Percentiles rank a stretch among this genome's conserved stretches.
Conservation (phyloP, 2,888 invertebrate genomes). For the Arrhopalites spinosus region DNA sequence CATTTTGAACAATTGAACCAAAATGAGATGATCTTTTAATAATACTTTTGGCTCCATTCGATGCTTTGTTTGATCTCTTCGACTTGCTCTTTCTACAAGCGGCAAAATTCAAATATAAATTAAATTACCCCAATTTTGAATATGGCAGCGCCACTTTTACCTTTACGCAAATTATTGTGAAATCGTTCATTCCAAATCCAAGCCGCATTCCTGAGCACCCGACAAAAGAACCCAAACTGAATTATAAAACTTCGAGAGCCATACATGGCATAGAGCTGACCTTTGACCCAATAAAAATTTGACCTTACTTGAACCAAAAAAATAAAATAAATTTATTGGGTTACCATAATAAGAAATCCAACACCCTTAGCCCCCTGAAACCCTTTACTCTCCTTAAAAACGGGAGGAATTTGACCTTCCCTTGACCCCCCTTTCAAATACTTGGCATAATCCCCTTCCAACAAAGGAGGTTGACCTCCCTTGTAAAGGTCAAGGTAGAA, state of each 20-base stretch:
- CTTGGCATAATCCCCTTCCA: background rate
- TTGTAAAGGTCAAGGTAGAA: constrained; percentile 3
- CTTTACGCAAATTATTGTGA: constrained; percentile 7
- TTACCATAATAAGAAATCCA: constrained; percentile 34
- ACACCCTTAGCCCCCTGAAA: constrained; percentile 13
- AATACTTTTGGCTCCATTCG: constrained; percentile 17
- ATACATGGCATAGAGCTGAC: constrained; percentile 31
- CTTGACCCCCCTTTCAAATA: background rate
- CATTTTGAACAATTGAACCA: constrained; percentile 42
- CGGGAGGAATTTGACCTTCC: background rate
- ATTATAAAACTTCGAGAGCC: constrained; percentile 29
- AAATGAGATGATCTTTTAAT: constrained; percentile 38
- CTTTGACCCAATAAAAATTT: too few species aligned
- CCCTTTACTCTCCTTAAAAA: background rate
- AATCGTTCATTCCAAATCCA: constrained; percentile 39
- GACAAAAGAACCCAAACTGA: constrained; percentile 37
- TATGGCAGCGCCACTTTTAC: too few species aligned
- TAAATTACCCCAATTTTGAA: background rate
- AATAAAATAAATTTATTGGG: background rate
- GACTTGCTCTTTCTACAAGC: constrained; percentile 1
- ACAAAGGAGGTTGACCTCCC: background rate
- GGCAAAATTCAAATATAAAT: background rate
- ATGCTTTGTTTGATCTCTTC: background rate
- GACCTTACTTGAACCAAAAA: background rate
- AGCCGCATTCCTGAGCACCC: constrained; percentile 29